These are phyloP conservation scores for Siniperca knerii DNA, from an alignment of 2,113 vertebrate species.

Conservation along the genomic window DNA sequence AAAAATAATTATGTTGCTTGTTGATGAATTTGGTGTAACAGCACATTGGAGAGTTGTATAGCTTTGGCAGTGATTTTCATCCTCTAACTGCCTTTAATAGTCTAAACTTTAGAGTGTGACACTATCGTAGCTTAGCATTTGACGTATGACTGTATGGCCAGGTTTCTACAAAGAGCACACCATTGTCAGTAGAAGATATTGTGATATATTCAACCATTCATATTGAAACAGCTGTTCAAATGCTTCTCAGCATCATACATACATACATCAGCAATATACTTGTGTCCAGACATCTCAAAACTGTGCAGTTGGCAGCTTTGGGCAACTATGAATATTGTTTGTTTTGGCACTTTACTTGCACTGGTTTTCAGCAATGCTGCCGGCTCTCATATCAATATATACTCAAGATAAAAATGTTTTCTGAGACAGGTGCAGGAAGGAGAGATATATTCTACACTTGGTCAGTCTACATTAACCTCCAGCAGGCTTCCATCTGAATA, in stretches of 20 bases:
- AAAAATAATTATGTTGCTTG: too few relatives aligned
- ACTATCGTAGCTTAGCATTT: neutral
- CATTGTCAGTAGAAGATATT: neutral
- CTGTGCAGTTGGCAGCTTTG: slow-evolving; percentile 35
- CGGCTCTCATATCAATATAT: slow-evolving; percentile 28
- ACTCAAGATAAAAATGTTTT: slow-evolving; percentile 18
- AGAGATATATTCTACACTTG: slow-evolving; percentile 27
- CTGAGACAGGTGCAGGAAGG: slow-evolving; percentile 33
- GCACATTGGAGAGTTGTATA: too few relatives aligned
- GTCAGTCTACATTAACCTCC: slow-evolving; percentile 51
- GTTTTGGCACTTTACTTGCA: slow-evolving; percentile 31
- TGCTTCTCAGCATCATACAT: too few relatives aligned
- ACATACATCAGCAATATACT: slow-evolving; percentile 42
- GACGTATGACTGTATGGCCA: neutral
- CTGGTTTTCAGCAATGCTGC: neutral
- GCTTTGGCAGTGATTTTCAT: neutral
- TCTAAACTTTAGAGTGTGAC: neutral
- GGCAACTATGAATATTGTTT: slow-evolving; percentile 16
- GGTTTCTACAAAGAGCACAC: neutral
- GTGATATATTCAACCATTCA: neutral
- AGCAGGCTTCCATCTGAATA: slow-evolving; percentile 18
- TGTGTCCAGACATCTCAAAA: slow-evolving; percentile 37
- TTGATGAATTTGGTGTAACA: too few relatives aligned
- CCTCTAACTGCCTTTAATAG: neutral
- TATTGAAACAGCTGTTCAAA: slow-evolving; percentile 16